phyloP scores from a whole-genome alignment of 2,113 vertebrate genomes.

The Asarcornis scutulata region DNA sequence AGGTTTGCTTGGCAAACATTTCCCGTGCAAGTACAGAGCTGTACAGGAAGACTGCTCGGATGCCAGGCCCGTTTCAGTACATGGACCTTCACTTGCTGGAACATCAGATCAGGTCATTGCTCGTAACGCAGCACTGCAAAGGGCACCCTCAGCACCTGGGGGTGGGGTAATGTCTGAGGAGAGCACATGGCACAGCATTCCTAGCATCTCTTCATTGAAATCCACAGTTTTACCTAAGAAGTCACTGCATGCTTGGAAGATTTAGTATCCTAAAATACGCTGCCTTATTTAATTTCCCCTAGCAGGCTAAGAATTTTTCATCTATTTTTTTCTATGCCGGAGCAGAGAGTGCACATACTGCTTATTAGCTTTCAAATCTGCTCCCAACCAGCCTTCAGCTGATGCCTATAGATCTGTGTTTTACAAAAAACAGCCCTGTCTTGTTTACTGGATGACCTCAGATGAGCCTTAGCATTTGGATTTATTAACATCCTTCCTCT shows the following conservation, averaged over 20 bases:
- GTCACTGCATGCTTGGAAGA: neutral
- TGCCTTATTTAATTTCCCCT: neutral
- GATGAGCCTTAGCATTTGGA: neutral
- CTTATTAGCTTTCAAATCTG: neutral
- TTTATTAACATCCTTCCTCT: neutral
- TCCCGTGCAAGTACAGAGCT: neutral
- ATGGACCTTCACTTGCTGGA: neutral
- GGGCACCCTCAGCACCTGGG: neutral
- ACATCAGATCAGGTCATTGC: neutral
- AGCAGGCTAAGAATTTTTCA: neutral
- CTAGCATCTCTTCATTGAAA: neutral
- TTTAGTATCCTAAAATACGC: neutral
- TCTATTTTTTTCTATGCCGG: neutral
- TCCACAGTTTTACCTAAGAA: neutral
- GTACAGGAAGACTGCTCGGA: neutral
- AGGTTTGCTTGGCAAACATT: neutral
- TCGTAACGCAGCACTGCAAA: neutral
- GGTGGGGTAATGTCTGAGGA: neutral
- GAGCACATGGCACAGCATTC: neutral
- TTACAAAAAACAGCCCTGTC: neutral
- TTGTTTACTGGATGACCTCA: neutral
- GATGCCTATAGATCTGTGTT: neutral
- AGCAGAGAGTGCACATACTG: neutral
- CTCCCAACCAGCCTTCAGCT: neutral
- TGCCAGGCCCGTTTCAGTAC: neutral